phyloP scores from a whole-genome alignment of 2,888 invertebrate species.

The Parochlus steinenii region DNA sequence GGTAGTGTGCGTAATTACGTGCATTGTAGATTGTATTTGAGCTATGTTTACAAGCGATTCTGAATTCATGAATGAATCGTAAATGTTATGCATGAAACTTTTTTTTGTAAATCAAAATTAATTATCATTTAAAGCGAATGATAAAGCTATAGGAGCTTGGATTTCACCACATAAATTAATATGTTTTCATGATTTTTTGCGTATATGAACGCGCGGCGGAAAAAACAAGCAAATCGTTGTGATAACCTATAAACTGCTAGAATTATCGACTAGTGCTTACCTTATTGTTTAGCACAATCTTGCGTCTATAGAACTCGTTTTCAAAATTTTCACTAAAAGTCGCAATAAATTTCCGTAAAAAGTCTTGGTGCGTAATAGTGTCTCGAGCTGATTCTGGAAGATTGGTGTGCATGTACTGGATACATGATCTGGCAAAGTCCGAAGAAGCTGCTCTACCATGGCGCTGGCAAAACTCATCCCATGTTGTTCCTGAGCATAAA shows the following conservation, averaged over 20 bases:
- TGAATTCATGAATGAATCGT: too few species aligned
- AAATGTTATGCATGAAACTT: too few species aligned
- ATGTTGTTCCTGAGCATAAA: constrained; percentile 41
- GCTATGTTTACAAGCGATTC: too few species aligned
- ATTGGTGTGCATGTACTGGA: constrained; percentile 56
- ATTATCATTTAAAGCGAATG: too few species aligned
- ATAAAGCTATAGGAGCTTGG: too few species aligned
- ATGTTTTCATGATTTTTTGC: too few species aligned
- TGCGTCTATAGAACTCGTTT: constrained; percentile 47
- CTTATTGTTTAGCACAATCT: constrained; percentile 32
- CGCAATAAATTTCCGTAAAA: constrained; percentile 67
- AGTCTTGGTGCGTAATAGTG: constrained; percentile 57
- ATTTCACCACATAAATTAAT: too few species aligned
- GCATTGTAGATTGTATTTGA: too few species aligned
- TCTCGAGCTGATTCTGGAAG: constrained; percentile 46
- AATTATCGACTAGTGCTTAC: constrained; percentile 27
- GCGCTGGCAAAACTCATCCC: constrained; percentile 75
- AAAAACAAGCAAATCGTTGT: constrained; percentile 26
- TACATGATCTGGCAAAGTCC: constrained; percentile 76
- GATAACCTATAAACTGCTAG: constrained; percentile 14
- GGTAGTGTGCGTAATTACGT: too few species aligned
- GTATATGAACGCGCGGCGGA: background rate
- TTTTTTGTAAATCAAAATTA: too few species aligned
- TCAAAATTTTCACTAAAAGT: constrained; percentile 76
- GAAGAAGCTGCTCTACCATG: constrained; percentile 72